Evolutionary conservation across 2,888 invertebrate species (phyloP), one percentile per base, ranked within the genome.

Genomic region (Apoderus coryli): DNA sequence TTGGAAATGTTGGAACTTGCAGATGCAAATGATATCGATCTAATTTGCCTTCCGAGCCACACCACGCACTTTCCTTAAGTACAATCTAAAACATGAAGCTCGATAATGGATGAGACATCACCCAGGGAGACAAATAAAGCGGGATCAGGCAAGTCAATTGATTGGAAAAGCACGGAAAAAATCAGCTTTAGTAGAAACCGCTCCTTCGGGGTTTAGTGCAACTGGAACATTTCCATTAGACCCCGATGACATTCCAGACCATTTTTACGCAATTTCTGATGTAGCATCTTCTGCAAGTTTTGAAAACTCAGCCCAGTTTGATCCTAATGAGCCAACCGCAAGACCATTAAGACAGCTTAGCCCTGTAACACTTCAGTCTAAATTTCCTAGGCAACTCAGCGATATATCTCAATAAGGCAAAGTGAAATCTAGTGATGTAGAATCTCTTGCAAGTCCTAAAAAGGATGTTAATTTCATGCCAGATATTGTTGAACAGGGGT

Each of bases 21-120:
- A n/a, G 40, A 40, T 10, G 33, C 42, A 14, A 40, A 47, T 33
- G 39, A 47, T 24, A 43, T 50, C 12, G 36, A 46, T 10, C 28
- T 49, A 7, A 6, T 51, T 9, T 45, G 44, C 27, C 33, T 51
- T 15, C 45, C 48, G 9, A 40, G 38, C 16, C 45, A 47, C 26
- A 45, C 46, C 26, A 45, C 46, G 1, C 22, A 43, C 40, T 30
- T 34, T 50, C 3, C 48, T 32, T 3, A 29, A 35, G 19, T n/a
- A 14, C 4, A 32, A 32, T 16, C 32, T 14, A 22, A 22, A 34
- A 11, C 27, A 31, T 14, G 30, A 34, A 19, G 7, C 23, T 16
- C 19, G n/a, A 19, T n/a, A 7, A 4, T 33, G 32, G 28, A 35
- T 33, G 33, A 3, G 16, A 14, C 16, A 34, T 22, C 24, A 34